These are phyloP conservation scores for Phallusia fumigata DNA, from an alignment of 23 tunicate species.

Conservation along the genomic window DNA sequence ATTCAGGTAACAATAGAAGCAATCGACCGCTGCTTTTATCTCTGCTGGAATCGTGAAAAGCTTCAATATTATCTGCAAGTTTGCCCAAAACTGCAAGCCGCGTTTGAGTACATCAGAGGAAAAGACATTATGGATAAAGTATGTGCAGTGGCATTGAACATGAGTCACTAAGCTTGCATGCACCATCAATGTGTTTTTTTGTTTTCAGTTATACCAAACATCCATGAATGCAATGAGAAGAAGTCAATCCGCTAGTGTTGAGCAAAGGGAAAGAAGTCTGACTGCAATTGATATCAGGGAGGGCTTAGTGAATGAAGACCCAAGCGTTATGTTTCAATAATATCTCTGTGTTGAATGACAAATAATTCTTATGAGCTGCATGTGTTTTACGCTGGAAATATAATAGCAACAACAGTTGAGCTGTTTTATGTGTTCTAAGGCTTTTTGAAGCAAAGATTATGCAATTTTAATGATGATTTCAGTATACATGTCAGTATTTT, in stretches of 20 bases:
- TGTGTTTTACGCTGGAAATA: too few species aligned
- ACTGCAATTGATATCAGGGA: slow-evolving; percentile 52
- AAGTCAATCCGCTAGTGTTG: slow-evolving; percentile 3
- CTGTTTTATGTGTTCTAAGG: too few species aligned
- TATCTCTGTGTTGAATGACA: too few species aligned
- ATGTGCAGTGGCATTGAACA: too few species aligned
- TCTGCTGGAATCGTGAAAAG: slow-evolving; percentile 93
- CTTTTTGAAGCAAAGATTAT: too few species aligned
- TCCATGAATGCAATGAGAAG: slow-evolving; percentile 50
- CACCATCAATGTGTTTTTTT: too few species aligned
- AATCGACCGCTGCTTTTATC: slow-evolving; percentile 74
- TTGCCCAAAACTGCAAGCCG: slow-evolving; percentile 56
- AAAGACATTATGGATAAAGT: slow-evolving; percentile 82
- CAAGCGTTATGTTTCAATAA: slow-evolving; percentile 44
- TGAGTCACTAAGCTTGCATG: too few species aligned
- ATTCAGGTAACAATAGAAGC: slow-evolving; percentile 86
- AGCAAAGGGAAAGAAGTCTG: slow-evolving; percentile 19
- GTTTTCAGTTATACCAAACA: slow-evolving; percentile 68
- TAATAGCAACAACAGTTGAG: too few species aligned
- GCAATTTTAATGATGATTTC: too few species aligned
- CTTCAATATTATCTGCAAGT: slow-evolving; percentile 87
- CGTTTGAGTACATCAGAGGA: slow-evolving; percentile 74
- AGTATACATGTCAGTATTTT: too few species aligned
- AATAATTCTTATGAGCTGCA: too few species aligned
- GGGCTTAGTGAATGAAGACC: slow-evolving; percentile 69